A percentile compares a stretch with the other conserved stretches of the same genome.
Conservation (phyloP, 2,888 invertebrate species). For the Tortrix viridana region DNA sequence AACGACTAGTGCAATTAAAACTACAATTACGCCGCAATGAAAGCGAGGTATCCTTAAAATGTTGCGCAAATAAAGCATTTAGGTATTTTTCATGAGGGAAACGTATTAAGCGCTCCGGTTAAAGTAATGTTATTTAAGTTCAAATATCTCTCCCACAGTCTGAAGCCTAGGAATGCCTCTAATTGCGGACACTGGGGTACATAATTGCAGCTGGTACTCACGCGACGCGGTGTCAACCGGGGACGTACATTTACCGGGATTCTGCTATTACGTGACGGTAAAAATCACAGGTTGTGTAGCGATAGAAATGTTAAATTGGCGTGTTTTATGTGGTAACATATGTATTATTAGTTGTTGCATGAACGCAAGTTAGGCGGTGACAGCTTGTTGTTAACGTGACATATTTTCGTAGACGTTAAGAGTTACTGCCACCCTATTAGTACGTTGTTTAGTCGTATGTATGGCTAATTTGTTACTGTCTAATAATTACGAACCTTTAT, state of each 20-base stretch:
- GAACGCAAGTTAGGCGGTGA: too few relatives aligned
- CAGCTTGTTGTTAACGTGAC: too few relatives aligned
- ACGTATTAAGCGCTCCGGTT: conserved; percentile 40
- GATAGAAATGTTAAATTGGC: too few relatives aligned
- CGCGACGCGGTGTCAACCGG: conserved; percentile 39
- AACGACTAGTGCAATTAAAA: conserved; percentile 39
- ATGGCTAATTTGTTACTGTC: too few relatives aligned
- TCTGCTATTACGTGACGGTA: conserved; percentile 20
- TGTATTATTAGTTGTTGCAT: too few relatives aligned
- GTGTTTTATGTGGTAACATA: too few relatives aligned
- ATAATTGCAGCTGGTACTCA: conserved; percentile 51
- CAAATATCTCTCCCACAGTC: conserved; percentile 71
- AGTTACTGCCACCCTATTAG: too few relatives aligned
- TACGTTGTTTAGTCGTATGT: too few relatives aligned
- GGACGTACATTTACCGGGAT: conserved; percentile 26
- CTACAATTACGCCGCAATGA: conserved; percentile 36
- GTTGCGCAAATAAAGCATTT: conserved; percentile 42
- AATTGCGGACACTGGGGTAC: conserved; percentile 58
- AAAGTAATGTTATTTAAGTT: conserved; percentile 50
- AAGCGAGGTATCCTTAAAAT: conserved; percentile 40
- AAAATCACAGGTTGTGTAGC: conserved; percentile 2
- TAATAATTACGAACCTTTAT: too few relatives aligned
- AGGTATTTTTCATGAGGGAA: conserved; percentile 41
- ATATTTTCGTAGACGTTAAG: too few relatives aligned
- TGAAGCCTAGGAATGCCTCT: conserved; percentile 62